Evolutionary conservation across 2,888 invertebrate genomes (phyloP).

Genomic region (Drosophila vallismaia): DNA sequence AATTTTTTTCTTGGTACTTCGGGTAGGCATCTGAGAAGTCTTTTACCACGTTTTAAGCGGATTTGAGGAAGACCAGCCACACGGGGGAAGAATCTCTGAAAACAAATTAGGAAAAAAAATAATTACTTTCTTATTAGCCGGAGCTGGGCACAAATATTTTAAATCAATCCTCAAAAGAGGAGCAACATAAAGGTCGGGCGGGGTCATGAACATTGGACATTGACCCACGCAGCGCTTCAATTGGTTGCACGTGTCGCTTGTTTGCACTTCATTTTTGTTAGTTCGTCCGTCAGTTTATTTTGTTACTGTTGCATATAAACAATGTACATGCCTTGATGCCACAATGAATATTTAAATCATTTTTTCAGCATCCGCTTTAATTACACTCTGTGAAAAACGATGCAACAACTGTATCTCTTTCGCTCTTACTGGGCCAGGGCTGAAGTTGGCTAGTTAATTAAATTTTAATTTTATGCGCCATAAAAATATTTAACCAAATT

Average conservation of each 20-base stretch:
- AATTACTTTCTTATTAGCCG: constrained; percentile 68
- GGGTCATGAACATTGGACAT: not conserved
- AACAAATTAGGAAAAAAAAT: constrained; percentile 70
- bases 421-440: not conserved
- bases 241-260: constrained; percentile 41
- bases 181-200: constrained; percentile 6
- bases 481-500: constrained; percentile 54
- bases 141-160: constrained; percentile 55
- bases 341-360: constrained; percentile 51
- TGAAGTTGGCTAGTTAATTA: constrained; percentile 56
- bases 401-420: constrained; percentile 5
- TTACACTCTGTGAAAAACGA: constrained; percentile 65
- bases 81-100: constrained; percentile 17
- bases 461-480: constrained; percentile 53
- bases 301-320: constrained; percentile 25
- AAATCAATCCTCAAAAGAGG: constrained; percentile 48
- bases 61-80: constrained; percentile 32
- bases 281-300: constrained; percentile 59
- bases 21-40: constrained; percentile 44
- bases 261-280: constrained; percentile 60
- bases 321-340: constrained; percentile 31
- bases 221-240: constrained; percentile 7
- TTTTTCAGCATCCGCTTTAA: constrained; percentile 56
- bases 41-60: constrained; percentile 61
- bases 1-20: constrained; percentile 40